phyloP scores from a whole-genome alignment of 2,113 vertebrate genomes.

The Clarias magur region DNA sequence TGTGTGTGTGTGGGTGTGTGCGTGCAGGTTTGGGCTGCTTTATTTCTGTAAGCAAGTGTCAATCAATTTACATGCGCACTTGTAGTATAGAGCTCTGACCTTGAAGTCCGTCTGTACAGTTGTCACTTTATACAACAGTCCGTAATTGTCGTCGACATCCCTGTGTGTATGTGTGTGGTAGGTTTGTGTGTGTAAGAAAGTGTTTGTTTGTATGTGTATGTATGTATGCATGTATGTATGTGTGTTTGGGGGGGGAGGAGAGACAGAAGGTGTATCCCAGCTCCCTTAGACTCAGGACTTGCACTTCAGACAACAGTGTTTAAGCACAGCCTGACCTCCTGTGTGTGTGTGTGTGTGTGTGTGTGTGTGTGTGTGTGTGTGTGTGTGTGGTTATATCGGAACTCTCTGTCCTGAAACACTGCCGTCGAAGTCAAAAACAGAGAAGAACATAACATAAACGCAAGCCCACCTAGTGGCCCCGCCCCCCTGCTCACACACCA shows the following conservation, averaged over 20 bases:
- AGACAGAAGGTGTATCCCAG: constrained; percentile 29
- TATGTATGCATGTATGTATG: constrained; percentile 21
- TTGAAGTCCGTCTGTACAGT: constrained; percentile 5
- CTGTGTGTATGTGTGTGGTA: constrained; percentile 18
- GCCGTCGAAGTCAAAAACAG: constrained; percentile 48
- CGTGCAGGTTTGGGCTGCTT: neutral
- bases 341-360: neutral
- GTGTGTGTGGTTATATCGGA: neutral
- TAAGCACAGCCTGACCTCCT: constrained; percentile 56
- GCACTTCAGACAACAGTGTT: constrained; percentile 61
- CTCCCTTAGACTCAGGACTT: constrained; percentile 40
- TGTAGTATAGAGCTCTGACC: neutral
- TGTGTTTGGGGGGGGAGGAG: constrained; percentile 5
- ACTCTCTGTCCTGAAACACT: constrained; percentile 60
- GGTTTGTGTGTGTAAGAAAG: neutral
- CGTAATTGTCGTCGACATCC: constrained; percentile 8
- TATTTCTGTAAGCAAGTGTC: neutral
- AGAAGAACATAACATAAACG: constrained; percentile 60
- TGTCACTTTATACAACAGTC: neutral
- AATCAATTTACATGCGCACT: neutral
- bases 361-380: constrained; percentile 3
- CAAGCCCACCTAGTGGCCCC: constrained; percentile 48
- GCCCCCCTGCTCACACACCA: constrained; percentile 34
- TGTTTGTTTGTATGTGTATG: neutral
- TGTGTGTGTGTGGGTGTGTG: neutral